phyloP scores from a whole-genome alignment of 2,797 vertebrate species.

The Natrix natrix region DNA sequence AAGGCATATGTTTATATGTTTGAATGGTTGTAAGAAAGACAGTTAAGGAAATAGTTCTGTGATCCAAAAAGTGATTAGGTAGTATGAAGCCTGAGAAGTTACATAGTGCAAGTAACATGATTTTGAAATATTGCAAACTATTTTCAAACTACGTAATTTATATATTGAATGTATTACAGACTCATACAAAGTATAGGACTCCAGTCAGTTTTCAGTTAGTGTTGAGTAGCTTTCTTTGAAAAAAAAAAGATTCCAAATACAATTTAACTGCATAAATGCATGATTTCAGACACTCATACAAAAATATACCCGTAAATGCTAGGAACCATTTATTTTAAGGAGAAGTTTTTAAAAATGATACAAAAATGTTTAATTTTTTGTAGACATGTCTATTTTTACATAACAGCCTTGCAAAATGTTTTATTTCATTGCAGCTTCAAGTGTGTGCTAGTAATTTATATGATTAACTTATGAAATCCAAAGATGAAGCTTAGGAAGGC shows the following conservation, averaged over 20 bases:
- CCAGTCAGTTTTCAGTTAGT: constrained; percentile 39
- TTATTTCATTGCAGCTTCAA: constrained; percentile 50
- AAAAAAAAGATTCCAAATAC: not conserved
- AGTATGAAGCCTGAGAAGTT: not conserved
- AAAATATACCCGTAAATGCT: constrained; percentile 14
- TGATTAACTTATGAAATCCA: constrained; percentile 60
- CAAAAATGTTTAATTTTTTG: constrained; percentile 45
- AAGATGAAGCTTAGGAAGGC: constrained; percentile 47
- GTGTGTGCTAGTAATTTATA: constrained; percentile 53
- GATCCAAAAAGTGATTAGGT: not conserved
- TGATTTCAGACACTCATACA: constrained; percentile 22
- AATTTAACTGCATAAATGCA: constrained; percentile 17
- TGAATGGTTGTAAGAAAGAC: constrained; percentile 24
- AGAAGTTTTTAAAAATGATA: constrained; percentile 32
- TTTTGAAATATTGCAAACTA: constrained; percentile 12
- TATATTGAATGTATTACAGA: constrained; percentile 24
- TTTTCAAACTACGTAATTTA: constrained; percentile 29
- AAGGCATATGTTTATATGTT: constrained; percentile 2
- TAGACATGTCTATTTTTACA: constrained; percentile 57
- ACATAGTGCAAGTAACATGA: not conserved
- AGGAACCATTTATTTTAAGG: constrained; percentile 39
- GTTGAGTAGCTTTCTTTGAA: constrained; percentile 33
- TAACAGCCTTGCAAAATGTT: constrained; percentile 39
- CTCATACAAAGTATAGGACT: constrained; percentile 25
- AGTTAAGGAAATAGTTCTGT: not conserved